Evolutionary conservation across 2,888 invertebrate genomes (phyloP), one percentile per base, ranked within the genome.

Genomic region (Sesia bembeciformis): DNA sequence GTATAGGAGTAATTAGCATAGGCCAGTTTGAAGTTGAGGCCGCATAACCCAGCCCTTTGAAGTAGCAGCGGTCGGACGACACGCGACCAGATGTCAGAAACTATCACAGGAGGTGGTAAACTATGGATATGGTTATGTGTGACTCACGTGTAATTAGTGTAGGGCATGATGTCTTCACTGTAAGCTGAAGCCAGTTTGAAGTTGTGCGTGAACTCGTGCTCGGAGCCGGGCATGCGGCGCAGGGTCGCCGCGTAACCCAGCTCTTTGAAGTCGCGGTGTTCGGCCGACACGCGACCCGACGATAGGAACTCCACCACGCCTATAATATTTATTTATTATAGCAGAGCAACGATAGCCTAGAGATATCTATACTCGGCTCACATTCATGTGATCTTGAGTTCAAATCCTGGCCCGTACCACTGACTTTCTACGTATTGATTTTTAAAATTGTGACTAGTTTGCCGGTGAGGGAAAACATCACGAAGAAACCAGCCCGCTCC

Each of bases 261-360:
- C 77, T 96, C 97, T 86, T 98, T 98, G 90, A 99, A 98, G 86
- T 99, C 99, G 64, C 94, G 93, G 87, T 99, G 99, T 76, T 96
- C 96, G 58, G 96, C 92, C 39, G 96, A 92, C 54, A 99, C 97
- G 59, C 95, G 93, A 0, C 98, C 98, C 53, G 96, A 93, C 63
- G 96, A 94, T 62, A 99, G 91, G 89, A 96, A 99, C 90, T 99
- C 99, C 60, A 98, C 94, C 54, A 99, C 99, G 68, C 99, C 97
- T 95, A 83, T 4, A 78, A 7, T 39, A 50, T 23, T 23, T 23
- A 23, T 23, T 23, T 23, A 23, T 23, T 23, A 2, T 23, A 23
- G 23, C 23, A 23, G 23, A 23, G 23, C 23, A 2, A 2, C 2
- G 23, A 23, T 23, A 23, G 23, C 23, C 23, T 23, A 23, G 23